These are phyloP conservation scores for Periphyllus acericola DNA, from an alignment of 2,888 invertebrate species.

Conservation along the genomic window DNA sequence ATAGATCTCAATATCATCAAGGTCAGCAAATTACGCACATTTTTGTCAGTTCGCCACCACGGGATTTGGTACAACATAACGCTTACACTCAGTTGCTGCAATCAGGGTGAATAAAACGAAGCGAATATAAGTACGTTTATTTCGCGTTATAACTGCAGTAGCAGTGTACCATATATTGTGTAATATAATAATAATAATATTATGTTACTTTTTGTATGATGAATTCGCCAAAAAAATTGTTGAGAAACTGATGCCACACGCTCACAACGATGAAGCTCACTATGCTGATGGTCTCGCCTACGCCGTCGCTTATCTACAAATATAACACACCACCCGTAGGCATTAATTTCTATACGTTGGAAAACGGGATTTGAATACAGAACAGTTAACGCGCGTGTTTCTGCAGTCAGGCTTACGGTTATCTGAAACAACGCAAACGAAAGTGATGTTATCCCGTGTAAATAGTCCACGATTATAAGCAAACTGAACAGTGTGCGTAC, in stretches of 20 bases:
- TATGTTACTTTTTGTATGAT: slow-evolving; percentile 11
- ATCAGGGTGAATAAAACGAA: background rate
- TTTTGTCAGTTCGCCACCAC: slow-evolving; percentile 15
- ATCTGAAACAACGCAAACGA: slow-evolving; percentile 10
- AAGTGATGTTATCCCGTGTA: slow-evolving; percentile 15
- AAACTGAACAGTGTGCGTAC: background rate
- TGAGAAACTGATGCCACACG: slow-evolving; percentile 10
- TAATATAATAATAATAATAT: no score
- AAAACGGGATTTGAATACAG: no score
- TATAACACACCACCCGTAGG: background rate
- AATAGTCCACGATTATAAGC: slow-evolving; percentile 16
- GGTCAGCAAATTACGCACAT: background rate
- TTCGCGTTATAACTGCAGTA: background rate
- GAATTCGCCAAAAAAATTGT: slow-evolving; percentile 15
- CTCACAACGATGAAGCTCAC: background rate
- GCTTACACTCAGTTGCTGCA: slow-evolving; percentile 29
- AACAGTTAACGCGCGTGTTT: no score
- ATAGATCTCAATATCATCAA: slow-evolving; percentile 31
- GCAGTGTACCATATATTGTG: background rate
- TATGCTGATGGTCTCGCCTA: background rate
- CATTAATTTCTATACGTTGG: background rate
- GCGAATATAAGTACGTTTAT: no score
- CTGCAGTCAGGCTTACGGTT: background rate
- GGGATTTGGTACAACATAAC: background rate
- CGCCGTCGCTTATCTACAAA: background rate